These are phyloP conservation scores for Adineta ricciae DNA, from an alignment of 2,888 invertebrate species.

Conservation along the genomic window DNA sequence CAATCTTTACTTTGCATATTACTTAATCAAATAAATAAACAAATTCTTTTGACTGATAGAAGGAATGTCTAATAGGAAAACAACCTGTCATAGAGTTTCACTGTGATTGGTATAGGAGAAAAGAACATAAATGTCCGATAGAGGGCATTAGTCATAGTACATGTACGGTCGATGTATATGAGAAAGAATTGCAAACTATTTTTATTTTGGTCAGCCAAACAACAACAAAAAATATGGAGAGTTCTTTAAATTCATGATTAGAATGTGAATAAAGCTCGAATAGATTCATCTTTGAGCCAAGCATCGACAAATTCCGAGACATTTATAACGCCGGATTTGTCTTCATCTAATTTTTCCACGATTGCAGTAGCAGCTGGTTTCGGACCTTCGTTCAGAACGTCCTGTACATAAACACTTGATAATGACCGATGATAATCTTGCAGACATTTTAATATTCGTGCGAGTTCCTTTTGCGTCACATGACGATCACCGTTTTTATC, in stretches of 20 bases:
- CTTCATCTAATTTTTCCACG: background rate
- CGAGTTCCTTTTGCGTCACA: background rate
- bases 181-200: too few species aligned
- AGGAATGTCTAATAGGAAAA: background rate
- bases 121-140: background rate
- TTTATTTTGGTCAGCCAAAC: too few species aligned
- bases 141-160: background rate
- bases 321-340: background rate
- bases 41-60: background rate
- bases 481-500: background rate
- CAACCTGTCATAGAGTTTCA: background rate
- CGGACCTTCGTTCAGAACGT: background rate
- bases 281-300: background rate
- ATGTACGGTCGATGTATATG: too few species aligned
- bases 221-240: too few species aligned
- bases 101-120: background rate
- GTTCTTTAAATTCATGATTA: background rate
- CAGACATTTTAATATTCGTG: background rate
- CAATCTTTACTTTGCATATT: background rate
- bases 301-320: background rate
- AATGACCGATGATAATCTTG: background rate
- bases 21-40: background rate
- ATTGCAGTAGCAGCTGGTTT: background rate
- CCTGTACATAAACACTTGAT: background rate
- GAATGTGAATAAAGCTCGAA: slow-evolving; percentile 1